Base-by-base conservation (phyloP, 2,888 invertebrate species). In the Drosophila longiperda region DNA sequence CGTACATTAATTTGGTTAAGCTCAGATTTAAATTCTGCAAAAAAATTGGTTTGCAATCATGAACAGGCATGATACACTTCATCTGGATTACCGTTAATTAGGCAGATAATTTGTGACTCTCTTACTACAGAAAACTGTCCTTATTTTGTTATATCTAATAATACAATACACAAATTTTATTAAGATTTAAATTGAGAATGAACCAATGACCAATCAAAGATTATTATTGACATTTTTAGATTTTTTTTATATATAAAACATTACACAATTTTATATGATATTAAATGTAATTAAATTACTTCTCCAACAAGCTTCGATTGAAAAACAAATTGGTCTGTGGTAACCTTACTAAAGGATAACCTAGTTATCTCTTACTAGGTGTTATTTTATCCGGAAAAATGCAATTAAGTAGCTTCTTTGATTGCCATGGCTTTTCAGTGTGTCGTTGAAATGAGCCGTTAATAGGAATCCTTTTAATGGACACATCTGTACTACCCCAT, bases 381-480 rank as follows among this genome's bases (percentile, higher is more conserved):
- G 15, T 23, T 15, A 12, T 29, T 3, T 34, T 66, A 8, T 45
- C 4, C n/a, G 20, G 17, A 0, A 3, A 42, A 45, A 38, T 20
- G 38, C 53, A 58, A 66, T 62, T 54, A 58, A 61, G 59, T 45
- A 32, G 17, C 29, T 63, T n/a, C 29, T 5, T 55, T 45, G 17
- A 20, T 34, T 32, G 17, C n/a, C 32, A 53, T 49, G 53, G 45
- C 55, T 67, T 80, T 66, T 49, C 53, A 52, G 32, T 20, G 48
- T 52, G 32, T 67, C 26, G 49, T 23, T 63, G 53, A 73, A 82
- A 88, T 75, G 66, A 73, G 67, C 67, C 63, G 74, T 80, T 86
- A 80, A 88, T 78, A 59, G 53, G 66, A 71, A 59, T 80, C 76
- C 76, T 64, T 80, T 76, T 61, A 42, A 75, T 48, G 65, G 38